Evolutionary conservation across 1,140 invertebrate species (phyloP), one percentile per base, ranked within the genome.

Genomic region (Megathymus violae): DNA sequence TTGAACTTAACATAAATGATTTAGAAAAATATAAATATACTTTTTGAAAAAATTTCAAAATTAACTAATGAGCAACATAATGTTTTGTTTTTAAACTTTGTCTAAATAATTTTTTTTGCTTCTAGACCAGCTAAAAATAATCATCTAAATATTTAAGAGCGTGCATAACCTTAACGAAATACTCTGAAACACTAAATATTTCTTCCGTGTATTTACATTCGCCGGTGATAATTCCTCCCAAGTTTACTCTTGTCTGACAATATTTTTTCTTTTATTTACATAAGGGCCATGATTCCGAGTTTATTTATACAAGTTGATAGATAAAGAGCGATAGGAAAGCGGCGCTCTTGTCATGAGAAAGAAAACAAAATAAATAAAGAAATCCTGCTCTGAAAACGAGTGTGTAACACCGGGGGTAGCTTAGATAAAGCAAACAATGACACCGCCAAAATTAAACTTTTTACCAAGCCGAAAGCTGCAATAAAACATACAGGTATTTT

Each of bases 281-380:
- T 67, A 76, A 81, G 40, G 56, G 71, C 76, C 78, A 84, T 85
- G 78, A 84, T 83, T 83, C 71, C 70, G 52, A 65, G 62, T 70
- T 76, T 80, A 80, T 84, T 82, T 87, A 89, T 71, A 85, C 80
- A 80, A 81, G 82, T 83, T 87, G 78, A 87, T 84, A 87, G 82
- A 85, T 84, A 88, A 82, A 85, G 78, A 70, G 80, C 80, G 80
- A 87, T 82, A 85, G 69, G 73, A 71, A 54, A 74, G 84, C 85
- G 85, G 82, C 71, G 70, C 74, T 82, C 85, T 85, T 85, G 85
- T 82, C 82, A 77, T 76, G 71, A 76, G 71, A 80, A 80, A 82
- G 76, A 82, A 85, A 84, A 85, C 75, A 78, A 82, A 87, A 87
- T 76, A 88, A 89, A 89, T 83, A 88, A 66, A 74, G 67, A 78